Conservation (phyloP, 2,113 vertebrate species). For the Callionymus lyra region DNA sequence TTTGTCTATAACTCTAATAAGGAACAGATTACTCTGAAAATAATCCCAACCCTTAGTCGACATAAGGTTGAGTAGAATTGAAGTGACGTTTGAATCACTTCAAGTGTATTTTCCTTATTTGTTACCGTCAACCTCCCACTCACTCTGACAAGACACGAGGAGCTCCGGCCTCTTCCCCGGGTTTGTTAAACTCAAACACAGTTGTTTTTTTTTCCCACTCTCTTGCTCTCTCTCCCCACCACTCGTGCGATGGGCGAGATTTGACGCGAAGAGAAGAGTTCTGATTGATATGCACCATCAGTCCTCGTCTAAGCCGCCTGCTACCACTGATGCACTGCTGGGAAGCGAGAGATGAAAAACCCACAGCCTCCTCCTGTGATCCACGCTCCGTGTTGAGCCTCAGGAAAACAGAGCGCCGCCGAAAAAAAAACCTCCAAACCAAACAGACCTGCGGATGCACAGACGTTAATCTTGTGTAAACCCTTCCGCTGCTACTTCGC, state of each 20-base stretch:
- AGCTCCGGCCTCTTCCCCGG: conserved; percentile 1
- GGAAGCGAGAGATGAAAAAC: conserved; percentile 44
- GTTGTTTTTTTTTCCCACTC: conserved; percentile 6
- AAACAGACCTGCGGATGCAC: conserved; percentile 28
- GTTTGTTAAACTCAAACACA: conserved; percentile 14
- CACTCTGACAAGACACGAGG: conserved; percentile 26
- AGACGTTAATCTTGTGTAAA: conserved; percentile 29
- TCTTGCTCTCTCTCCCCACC: conserved; percentile 8
- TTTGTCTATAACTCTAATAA: too few relatives aligned
- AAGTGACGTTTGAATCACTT: too few relatives aligned
- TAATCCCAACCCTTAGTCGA: too few relatives aligned
- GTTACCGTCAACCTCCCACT: too few relatives aligned
- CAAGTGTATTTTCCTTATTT: too few relatives aligned
- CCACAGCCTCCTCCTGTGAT: conserved; percentile 41
- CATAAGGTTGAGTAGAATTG: too few relatives aligned
- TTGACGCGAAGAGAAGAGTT: conserved; percentile 11
- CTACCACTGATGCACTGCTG: conserved; percentile 29
- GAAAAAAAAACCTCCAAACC: conserved; percentile 20
- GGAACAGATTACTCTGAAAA: too few relatives aligned
- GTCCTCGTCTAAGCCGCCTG: conserved; percentile 37
- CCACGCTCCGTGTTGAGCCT: conserved; percentile 29
- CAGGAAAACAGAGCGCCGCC: conserved; percentile 35
- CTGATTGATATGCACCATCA: conserved; percentile 58
- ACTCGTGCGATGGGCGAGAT: conserved; percentile 5
- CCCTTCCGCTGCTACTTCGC: conserved; percentile 15